Conservation (phyloP, 2,113 vertebrate species). For the Trogon surrucura region DNA sequence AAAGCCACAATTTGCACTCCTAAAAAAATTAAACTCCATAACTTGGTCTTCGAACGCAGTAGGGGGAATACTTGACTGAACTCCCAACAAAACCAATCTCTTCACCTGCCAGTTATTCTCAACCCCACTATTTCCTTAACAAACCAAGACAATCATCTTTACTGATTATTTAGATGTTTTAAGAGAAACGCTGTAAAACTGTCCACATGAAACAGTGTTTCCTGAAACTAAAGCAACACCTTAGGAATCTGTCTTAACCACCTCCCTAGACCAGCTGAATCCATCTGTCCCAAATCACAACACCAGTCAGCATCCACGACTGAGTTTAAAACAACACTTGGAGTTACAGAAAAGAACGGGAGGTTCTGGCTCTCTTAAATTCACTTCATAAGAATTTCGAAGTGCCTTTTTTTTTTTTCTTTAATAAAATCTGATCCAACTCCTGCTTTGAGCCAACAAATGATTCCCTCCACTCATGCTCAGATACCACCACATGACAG, state of each 20-base stretch:
- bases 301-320: background rate
- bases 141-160: background rate
- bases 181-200: background rate
- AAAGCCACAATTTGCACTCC: background rate
- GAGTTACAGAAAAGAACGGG: background rate
- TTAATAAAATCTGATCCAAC: background rate
- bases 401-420: background rate
- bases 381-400: background rate
- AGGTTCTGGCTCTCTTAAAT: background rate
- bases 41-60: background rate
- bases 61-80: background rate
- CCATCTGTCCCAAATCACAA: background rate
- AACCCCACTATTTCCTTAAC: background rate
- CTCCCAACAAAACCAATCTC: background rate
- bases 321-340: background rate
- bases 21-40: background rate
- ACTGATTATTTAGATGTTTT: background rate
- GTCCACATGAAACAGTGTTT: background rate
- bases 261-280: background rate
- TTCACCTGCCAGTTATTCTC: background rate
- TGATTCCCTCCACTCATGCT: background rate
- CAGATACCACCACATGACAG: background rate
- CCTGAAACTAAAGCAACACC: background rate
- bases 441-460: background rate
- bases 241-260: background rate